Evolutionary conservation across 2,797 vertebrate species (phyloP), one percentile per base, ranked within the genome.

Genomic region (Oreochromis mossambicus): DNA sequence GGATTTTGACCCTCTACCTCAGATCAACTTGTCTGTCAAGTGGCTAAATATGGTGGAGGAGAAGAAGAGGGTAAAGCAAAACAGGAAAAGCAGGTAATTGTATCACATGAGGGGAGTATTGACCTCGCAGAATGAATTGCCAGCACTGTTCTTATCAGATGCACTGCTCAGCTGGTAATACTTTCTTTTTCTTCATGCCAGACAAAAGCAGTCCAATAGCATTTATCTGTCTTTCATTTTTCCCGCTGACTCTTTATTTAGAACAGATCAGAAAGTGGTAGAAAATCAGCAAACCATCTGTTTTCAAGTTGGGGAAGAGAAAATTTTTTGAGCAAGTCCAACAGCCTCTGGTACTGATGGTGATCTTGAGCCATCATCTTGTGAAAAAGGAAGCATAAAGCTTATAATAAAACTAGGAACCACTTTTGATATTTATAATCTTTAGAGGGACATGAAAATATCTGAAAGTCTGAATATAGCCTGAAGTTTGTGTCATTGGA

Each of bases 81-180:
- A 88, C 29, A 50, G 77, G 70, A 77, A n/a, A 88, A 78, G 32
- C 73, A 73, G 87, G 89, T 93, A 92, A 94, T 92, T 93, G 87
- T 89, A 81, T 92, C 88, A 91, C 90, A 83, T 73, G 58, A 79
- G 77, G 7, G 73, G 82, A 77, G 82, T 82, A 79, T 85, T 88
- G 92, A 92, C 88, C 63, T 78, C 32, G 10, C 77, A 80, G 87
- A 81, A 76, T 26, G 56, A 85, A 77, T 50, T 61, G 48, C 7
- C 61, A 36, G 54, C 66, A 81, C 29, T 56, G 55, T 46, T 91
- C 78, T 83, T 81, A 89, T 88, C 85, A 80, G 76, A 79, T 66
- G 36, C 2, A 21, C 66, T 24, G 76, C 80, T 36, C 24, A 52
- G 80, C 78, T 83, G 78, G 52, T 82, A 75, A 77, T 26, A 73